Percentiles rank a stretch among this genome's conserved stretches.
These are phyloP conservation scores for Variabilichromis moorii DNA, from an alignment of 2,113 vertebrate species.

Conservation along the genomic window DNA sequence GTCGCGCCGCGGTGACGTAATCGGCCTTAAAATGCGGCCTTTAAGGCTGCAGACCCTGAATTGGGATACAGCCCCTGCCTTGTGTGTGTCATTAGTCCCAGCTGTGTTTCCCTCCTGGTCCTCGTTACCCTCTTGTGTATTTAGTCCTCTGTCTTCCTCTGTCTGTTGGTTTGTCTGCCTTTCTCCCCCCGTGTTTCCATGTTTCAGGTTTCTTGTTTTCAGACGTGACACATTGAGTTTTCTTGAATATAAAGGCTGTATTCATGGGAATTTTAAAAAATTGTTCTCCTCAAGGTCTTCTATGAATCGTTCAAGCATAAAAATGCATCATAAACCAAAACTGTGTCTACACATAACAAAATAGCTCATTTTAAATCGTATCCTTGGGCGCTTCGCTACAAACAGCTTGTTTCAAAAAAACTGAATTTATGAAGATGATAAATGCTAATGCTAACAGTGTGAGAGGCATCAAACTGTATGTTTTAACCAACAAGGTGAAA, in stretches of 20 bases:
- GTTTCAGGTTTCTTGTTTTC: neutral
- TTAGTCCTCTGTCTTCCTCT: neutral
- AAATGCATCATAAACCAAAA: neutral
- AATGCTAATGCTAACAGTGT: neutral
- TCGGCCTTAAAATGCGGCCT: no score
- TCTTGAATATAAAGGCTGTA: neutral
- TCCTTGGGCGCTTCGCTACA: neutral
- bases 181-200: neutral
- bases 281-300: neutral
- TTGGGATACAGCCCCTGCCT: neutral
- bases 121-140: neutral
- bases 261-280: rapidly evolving
- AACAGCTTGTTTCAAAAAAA: rapidly evolving
- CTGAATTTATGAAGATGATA: neutral
- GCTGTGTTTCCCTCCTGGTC: neutral
- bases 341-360: neutral
- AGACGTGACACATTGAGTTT: neutral
- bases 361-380: neutral
- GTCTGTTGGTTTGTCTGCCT: neutral
- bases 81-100: rapidly evolving
- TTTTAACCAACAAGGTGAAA: neutral
- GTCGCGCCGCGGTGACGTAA: no score
- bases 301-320: neutral
- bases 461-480: neutral
- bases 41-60: no score